phyloP scores from a whole-genome alignment of 1,140 invertebrate genomes.

The Pseudomyrmex flavicornis region DNA sequence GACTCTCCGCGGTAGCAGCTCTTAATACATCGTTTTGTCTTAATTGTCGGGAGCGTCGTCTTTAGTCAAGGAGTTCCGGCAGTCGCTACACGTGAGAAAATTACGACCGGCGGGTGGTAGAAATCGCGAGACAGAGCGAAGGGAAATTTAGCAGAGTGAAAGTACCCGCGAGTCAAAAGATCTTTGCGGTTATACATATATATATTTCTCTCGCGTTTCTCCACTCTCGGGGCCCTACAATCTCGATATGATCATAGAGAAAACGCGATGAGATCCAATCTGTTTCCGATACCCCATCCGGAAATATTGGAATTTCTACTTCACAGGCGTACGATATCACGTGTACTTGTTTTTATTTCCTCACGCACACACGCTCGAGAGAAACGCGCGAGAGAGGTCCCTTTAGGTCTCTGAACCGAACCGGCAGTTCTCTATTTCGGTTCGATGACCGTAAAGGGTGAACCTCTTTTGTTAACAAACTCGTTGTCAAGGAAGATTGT shows the following conservation, averaged over 20 bases:
- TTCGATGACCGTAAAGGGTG: slow-evolving; percentile 26
- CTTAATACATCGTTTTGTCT: slow-evolving; percentile 24
- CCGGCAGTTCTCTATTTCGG: slow-evolving; percentile 24
- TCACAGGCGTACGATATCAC: neutral
- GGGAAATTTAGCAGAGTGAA: slow-evolving; percentile 37
- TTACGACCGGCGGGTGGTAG: neutral
- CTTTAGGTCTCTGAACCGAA: neutral
- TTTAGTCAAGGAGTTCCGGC: slow-evolving; percentile 29
- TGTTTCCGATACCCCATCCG: neutral
- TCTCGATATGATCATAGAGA: too few relatives aligned
- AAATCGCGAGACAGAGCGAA: neutral
- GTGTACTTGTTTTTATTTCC: neutral
- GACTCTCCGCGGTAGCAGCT: neutral
- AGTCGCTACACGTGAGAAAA: slow-evolving; percentile 28
- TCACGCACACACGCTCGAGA: neutral
- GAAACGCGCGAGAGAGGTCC: neutral
- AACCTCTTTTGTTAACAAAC: slow-evolving; percentile 60
- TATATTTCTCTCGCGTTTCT: too few relatives aligned
- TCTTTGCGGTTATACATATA: too few relatives aligned
- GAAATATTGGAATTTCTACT: neutral
- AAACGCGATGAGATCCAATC: neutral
- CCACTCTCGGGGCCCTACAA: too few relatives aligned
- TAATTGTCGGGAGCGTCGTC: slow-evolving; percentile 38
- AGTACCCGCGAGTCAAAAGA: neutral
- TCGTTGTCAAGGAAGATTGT: slow-evolving; percentile 22